Evolutionary conservation across 2,888 invertebrate species (phyloP).

Genomic region (Coelopa pilipes): DNA sequence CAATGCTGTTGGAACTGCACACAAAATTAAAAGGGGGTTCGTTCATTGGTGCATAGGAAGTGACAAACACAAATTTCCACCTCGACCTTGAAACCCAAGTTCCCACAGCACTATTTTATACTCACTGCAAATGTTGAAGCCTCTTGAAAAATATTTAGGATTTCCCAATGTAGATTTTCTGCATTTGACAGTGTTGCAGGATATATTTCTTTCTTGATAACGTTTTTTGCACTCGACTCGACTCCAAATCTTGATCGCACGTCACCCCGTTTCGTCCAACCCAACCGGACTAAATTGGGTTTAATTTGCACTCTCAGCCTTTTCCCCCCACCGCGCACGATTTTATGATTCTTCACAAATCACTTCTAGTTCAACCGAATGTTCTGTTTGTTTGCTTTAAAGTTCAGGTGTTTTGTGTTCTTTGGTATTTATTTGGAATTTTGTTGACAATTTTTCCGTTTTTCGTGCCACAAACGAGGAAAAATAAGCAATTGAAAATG

Average conservation of each 20-base stretch:
- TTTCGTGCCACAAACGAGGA: constrained; percentile 9
- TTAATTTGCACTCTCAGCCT: constrained; percentile 28
- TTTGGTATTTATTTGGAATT: not conserved
- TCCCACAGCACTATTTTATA: not conserved
- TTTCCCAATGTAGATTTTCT: not conserved
- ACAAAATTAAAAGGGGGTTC: not conserved
- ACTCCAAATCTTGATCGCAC: not conserved
- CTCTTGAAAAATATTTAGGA: not conserved
- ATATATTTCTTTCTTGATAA: too few relatives aligned
- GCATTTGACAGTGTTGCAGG: not conserved
- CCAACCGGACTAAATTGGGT: constrained; percentile 28
- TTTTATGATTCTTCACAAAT: not conserved
- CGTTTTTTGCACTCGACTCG: not conserved
- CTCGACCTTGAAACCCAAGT: constrained; percentile 27
- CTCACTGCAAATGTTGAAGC: not conserved
- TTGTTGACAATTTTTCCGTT: not conserved
- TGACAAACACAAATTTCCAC: not conserved
- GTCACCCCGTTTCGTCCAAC: constrained; percentile 21
- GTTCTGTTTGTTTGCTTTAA: not conserved
- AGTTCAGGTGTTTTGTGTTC: not conserved
- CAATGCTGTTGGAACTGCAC: not conserved
- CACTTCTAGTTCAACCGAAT: not conserved
- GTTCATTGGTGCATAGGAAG: not conserved
- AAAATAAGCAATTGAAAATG: constrained; percentile 8
- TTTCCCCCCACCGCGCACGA: not conserved